A percentile compares a stretch with the other conserved stretches of the same genome.
Evolutionary conservation across 35 echinoderm and acorn worm species (phyloP).

Genomic region (Patiria miniata): DNA sequence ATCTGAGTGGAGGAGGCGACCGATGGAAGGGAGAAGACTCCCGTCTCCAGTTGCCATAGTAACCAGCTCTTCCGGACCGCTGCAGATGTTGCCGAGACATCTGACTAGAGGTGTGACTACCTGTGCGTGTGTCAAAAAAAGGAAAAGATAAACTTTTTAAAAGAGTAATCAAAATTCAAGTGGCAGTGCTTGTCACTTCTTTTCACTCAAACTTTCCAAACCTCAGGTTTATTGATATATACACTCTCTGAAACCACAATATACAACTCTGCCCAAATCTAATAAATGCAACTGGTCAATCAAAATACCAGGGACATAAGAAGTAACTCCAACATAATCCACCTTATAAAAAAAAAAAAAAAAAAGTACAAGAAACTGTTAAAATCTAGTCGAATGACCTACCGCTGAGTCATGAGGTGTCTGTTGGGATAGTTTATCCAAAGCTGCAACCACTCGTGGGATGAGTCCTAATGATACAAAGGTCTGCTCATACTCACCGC

Average conservation of each 20-base stretch:
- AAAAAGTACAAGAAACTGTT: too few species aligned
- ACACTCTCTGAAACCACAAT: too few species aligned
- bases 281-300: too few species aligned
- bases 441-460: slow-evolving; percentile 31
- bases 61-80: slow-evolving; percentile 45
- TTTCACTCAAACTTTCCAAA: too few species aligned
- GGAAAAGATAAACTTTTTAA: neutral
- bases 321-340: too few species aligned
- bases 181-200: too few species aligned
- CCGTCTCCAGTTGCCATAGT: slow-evolving; percentile 43
- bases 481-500: slow-evolving; percentile 47
- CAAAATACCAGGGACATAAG: too few species aligned
- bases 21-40: slow-evolving; percentile 18
- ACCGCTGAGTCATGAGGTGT: slow-evolving; percentile 33
- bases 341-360: too few species aligned
- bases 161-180: too few species aligned
- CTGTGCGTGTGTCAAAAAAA: slow-evolving; percentile 2
- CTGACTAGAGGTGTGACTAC: slow-evolving; percentile 45
- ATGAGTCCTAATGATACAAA: slow-evolving; percentile 41
- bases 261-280: too few species aligned
- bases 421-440: neutral
- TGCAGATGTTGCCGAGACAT: slow-evolving; percentile 56
- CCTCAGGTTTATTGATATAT: too few species aligned
- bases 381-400: neutral
- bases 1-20: slow-evolving; percentile 34